Conservation (phyloP, 2,888 invertebrate species). For the Plagiodera versicolora region DNA sequence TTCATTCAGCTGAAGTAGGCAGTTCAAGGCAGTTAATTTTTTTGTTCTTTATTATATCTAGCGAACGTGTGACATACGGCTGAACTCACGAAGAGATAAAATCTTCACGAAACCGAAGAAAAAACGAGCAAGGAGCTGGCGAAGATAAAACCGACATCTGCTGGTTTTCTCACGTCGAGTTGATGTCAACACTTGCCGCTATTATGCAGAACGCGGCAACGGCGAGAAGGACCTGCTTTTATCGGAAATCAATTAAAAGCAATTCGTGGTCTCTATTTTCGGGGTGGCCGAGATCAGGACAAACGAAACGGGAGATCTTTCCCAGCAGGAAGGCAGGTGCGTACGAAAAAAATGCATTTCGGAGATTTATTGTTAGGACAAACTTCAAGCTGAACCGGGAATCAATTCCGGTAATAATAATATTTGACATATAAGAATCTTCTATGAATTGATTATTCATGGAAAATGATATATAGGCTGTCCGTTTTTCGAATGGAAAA, state of each 20-base stretch:
- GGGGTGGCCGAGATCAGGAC: constrained; percentile 10
- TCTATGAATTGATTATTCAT: too few species aligned
- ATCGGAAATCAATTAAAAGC: constrained; percentile 57
- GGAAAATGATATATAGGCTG: too few species aligned
- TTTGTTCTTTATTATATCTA: too few species aligned
- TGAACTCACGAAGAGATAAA: background rate
- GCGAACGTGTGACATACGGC: too few species aligned
- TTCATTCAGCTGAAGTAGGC: too few species aligned
- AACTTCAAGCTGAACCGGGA: too few species aligned
- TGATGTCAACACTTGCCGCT: constrained; percentile 55
- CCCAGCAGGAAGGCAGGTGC: background rate
- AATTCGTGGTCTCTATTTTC: constrained; percentile 49
- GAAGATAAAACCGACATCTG: constrained; percentile 12
- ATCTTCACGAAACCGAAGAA: background rate
- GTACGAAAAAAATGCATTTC: too few species aligned
- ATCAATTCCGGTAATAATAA: too few species aligned
- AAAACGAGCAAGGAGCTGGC: background rate
- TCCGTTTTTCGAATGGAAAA: too few species aligned
- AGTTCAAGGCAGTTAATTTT: too few species aligned
- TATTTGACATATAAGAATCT: too few species aligned
- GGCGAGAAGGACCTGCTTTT: constrained; percentile 49
- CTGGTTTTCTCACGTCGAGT: constrained; percentile 18
- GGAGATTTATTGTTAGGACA: too few species aligned
- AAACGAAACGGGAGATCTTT: background rate
- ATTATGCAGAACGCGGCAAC: constrained; percentile 55